phyloP scores from a whole-genome alignment of 1,140 invertebrate species.

The Bradynema listronoti region DNA sequence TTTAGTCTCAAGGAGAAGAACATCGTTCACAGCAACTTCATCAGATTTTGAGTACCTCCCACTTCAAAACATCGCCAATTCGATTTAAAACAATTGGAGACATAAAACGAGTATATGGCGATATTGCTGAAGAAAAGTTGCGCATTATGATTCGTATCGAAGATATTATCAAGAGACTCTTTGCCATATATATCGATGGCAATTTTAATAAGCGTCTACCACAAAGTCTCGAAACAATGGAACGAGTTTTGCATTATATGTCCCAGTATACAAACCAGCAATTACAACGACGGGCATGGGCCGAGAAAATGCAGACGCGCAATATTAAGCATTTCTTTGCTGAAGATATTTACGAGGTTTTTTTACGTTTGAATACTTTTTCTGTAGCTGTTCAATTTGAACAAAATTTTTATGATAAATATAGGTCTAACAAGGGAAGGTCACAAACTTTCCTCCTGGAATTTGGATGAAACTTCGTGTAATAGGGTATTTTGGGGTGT shows the following conservation, averaged over 20 bases:
- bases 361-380: neutral
- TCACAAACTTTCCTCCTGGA: too few species aligned
- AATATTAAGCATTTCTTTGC: conserved; percentile 58
- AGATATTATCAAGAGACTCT: conserved; percentile 11
- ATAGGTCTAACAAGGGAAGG: too few species aligned
- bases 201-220: conserved; percentile 35
- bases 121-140: conserved; percentile 32
- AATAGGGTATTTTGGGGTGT: too few species aligned
- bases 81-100: conserved; percentile 46
- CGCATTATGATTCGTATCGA: conserved; percentile 22
- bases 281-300: conserved; percentile 48
- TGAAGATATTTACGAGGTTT: conserved; percentile 55
- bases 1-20: conserved; percentile 39
- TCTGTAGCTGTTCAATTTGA: too few species aligned
- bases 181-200: conserved; percentile 14
- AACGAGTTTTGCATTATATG: conserved; percentile 47
- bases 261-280: conserved; percentile 46
- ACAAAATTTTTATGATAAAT: neutral
- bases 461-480: too few species aligned
- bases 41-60: conserved; percentile 19
- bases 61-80: conserved; percentile 7
- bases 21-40: conserved; percentile 28
- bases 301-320: conserved; percentile 53
- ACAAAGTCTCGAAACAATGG: conserved; percentile 40
- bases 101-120: conserved; percentile 49